Evolutionary conservation across 2,888 invertebrate genomes (phyloP).

Genomic region (Drosophila ustulata): DNA sequence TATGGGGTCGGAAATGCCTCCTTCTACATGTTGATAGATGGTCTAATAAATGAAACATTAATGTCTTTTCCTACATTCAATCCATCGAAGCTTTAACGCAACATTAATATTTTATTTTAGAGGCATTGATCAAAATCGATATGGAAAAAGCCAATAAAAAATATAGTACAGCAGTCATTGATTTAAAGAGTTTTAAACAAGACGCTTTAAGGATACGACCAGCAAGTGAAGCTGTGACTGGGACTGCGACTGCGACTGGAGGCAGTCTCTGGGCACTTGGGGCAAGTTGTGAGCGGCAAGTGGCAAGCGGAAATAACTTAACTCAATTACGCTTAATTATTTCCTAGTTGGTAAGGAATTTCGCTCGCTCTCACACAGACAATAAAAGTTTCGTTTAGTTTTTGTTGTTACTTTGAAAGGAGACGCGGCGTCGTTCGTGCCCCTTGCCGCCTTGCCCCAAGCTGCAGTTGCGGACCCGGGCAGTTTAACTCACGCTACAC

Average conservation of each 20-base stretch:
- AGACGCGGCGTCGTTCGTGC: slow-evolving; percentile 13
- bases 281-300: slow-evolving; percentile 32
- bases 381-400: slow-evolving; percentile 78
- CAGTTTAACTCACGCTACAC: slow-evolving; percentile 19
- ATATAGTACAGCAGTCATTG: not conserved
- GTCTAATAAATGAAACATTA: too few species aligned
- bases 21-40: too few species aligned
- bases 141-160: too few species aligned
- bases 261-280: slow-evolving; percentile 8
- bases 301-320: slow-evolving; percentile 77
- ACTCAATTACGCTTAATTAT: slow-evolving; percentile 82
- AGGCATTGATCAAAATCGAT: too few species aligned
- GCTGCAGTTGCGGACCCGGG: slow-evolving; percentile 12
- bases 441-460: not conserved
- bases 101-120: too few species aligned
- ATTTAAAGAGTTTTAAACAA: slow-evolving; percentile 32
- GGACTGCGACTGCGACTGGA: not conserved
- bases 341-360: slow-evolving; percentile 79
- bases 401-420: slow-evolving; percentile 50
- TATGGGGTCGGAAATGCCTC: too few species aligned
- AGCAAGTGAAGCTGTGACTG: slow-evolving; percentile 13
- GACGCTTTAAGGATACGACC: slow-evolving; percentile 52
- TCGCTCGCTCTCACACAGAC: slow-evolving; percentile 65
- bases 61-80: too few species aligned
- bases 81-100: too few species aligned